Evolutionary conservation across 2,888 invertebrate genomes (phyloP).

Genomic region (Pomacea canaliculata): DNA sequence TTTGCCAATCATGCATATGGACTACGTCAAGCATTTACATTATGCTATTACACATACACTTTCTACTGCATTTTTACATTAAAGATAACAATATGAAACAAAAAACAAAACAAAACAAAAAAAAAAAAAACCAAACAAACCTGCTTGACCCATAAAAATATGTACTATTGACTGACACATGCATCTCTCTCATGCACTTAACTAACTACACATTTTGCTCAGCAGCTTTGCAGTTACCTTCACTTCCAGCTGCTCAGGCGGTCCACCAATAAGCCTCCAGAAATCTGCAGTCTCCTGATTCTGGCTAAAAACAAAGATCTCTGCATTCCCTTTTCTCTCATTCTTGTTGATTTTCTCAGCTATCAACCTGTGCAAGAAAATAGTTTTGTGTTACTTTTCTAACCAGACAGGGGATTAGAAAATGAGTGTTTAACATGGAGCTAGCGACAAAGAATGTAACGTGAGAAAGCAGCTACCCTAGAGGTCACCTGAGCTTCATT

Average conservation of each 20-base stretch:
- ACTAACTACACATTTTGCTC: no score
- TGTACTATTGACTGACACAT: no score
- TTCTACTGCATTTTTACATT: no score
- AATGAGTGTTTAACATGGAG: neutral
- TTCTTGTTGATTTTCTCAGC: slow-evolving; percentile 99
- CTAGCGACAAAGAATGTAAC: neutral
- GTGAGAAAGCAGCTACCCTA: neutral
- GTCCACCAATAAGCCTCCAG: slow-evolving; percentile 80
- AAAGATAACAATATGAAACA: no score
- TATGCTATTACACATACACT: no score
- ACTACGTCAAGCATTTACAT: no score
- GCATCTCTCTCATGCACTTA: no score
- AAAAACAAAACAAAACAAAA: neutral
- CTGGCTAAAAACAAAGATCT: slow-evolving; percentile 86
- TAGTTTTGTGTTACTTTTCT: neutral
- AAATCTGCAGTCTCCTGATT: slow-evolving; percentile 88
- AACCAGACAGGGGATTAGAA: neutral
- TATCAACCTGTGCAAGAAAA: slow-evolving; percentile 77
- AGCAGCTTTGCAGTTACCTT: slow-evolving; percentile 25
- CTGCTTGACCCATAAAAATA: no score
- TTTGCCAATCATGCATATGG: no score
- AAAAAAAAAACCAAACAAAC: neutral
- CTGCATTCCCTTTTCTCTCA: slow-evolving; percentile 94
- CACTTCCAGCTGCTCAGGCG: slow-evolving; percentile 34
- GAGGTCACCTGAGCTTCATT: no score